Percentiles rank a stretch among this genome's conserved stretches.
phyloP scores from a whole-genome alignment of 53 echinoderm and acorn worm species.

The Pentamera pediparva region DNA sequence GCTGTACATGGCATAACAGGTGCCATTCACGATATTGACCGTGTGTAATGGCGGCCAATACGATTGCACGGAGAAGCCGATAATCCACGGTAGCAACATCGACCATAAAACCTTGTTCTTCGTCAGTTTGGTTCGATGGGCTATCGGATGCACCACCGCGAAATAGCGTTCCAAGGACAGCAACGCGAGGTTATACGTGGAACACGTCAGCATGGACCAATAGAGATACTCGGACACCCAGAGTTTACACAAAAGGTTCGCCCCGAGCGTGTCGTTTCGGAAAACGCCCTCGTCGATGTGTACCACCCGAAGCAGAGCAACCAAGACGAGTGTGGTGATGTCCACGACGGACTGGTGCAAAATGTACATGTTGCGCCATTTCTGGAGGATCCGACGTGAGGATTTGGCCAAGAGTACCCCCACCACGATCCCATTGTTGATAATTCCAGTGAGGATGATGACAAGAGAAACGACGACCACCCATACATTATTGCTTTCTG shows the following conservation, averaged over 20 bases:
- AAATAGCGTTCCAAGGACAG: neutral
- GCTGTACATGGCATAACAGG: neutral
- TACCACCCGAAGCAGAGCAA: neutral
- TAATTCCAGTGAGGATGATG: neutral
- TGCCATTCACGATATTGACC: neutral
- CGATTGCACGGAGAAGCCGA: neutral
- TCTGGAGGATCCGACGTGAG: neutral
- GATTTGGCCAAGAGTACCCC: neutral
- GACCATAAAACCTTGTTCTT: neutral
- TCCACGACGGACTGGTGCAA: neutral
- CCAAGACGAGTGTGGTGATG: neutral
- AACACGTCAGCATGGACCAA: constrained; percentile 1
- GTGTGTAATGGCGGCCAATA: neutral
- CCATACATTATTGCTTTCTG: neutral
- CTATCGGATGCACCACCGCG: neutral
- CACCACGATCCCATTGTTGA: neutral
- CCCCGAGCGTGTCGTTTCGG: neutral
- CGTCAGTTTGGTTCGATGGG: neutral
- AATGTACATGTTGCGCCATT: constrained; percentile 11
- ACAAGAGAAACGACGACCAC: neutral
- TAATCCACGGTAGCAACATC: neutral
- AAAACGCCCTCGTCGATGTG: neutral
- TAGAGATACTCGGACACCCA: neutral
- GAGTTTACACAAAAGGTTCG: neutral
- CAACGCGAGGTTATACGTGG: neutral